Conservation (phyloP, 2,113 vertebrate genomes). For the Ramphastos sulfuratus region DNA sequence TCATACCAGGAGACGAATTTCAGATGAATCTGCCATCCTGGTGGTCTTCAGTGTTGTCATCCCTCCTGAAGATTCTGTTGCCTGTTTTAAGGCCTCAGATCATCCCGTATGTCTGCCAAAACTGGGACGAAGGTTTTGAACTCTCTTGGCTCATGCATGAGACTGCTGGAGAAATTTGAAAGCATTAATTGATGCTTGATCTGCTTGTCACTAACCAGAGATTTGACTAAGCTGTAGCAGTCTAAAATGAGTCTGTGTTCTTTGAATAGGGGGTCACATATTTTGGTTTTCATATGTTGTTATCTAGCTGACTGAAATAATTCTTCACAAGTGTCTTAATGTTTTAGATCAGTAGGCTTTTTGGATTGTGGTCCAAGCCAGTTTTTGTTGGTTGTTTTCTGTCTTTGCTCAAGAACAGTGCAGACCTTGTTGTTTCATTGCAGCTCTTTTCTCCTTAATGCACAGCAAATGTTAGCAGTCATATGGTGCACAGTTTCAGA, state of each 20-base stretch:
- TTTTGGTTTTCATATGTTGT: not conserved
- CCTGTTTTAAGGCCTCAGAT: conserved; percentile 73
- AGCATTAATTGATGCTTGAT: conserved; percentile 34
- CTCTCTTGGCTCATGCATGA: conserved; percentile 56
- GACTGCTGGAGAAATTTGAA: conserved; percentile 30
- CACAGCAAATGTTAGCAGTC: not conserved
- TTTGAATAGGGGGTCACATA: not conserved
- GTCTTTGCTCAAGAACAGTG: not conserved
- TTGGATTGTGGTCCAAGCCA: not conserved
- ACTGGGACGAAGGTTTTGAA: conserved; percentile 76
- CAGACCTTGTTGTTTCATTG: not conserved
- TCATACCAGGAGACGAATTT: conserved; percentile 63
- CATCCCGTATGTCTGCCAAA: conserved; percentile 69
- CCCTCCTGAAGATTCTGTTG: conserved; percentile 76
- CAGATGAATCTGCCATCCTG: conserved; percentile 74
- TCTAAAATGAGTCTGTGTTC: conserved; percentile 5
- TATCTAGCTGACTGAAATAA: not conserved
- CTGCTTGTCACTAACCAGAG: conserved; percentile 35
- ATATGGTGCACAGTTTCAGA: not conserved
- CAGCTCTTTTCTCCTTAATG: not conserved
- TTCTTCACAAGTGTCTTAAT: not conserved
- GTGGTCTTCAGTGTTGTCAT: conserved; percentile 78
- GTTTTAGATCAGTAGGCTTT: not conserved
- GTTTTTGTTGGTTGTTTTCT: not conserved
- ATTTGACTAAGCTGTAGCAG: conserved; percentile 1